Evolutionary conservation across 2,888 invertebrate genomes (phyloP).

Genomic region (Sarcophaga caerulescens): DNA sequence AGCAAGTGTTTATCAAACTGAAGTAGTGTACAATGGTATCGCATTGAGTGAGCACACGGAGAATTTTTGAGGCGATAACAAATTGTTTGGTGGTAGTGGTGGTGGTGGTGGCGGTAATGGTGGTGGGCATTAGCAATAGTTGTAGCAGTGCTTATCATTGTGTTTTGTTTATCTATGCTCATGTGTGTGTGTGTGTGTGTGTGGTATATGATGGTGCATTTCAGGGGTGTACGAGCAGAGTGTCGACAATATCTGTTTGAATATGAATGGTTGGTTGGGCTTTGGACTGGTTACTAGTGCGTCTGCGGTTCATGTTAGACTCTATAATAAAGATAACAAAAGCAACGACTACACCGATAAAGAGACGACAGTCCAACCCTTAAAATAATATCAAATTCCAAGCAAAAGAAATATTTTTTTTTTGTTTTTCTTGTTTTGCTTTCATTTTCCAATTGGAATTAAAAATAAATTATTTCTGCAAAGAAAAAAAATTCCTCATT

Average conservation of each 20-base stretch:
- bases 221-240: constrained; percentile 55
- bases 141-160: constrained; percentile 27
- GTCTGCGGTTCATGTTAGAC: constrained; percentile 66
- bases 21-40: background rate
- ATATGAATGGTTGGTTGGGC: constrained; percentile 61
- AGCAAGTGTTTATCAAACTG: constrained; percentile 61
- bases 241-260: constrained; percentile 31
- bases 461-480: constrained; percentile 33
- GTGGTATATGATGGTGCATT: constrained; percentile 30
- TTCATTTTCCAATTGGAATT: constrained; percentile 61
- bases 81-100: constrained; percentile 39
- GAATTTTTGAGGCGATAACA: constrained; percentile 15
- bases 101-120: constrained; percentile 28
- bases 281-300: constrained; percentile 63
- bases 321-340: constrained; percentile 54
- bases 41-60: background rate
- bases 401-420: background rate
- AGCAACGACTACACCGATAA: constrained; percentile 26
- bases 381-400: constrained; percentile 19
- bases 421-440: constrained; percentile 14
- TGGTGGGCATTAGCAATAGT: constrained; percentile 24
- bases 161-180: constrained; percentile 7
- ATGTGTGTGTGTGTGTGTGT: constrained; percentile 10
- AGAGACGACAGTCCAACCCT: constrained; percentile 62
- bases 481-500: background rate